Base-by-base conservation (phyloP, 1,140 invertebrate species). In the Drosophila virilis region DNA sequence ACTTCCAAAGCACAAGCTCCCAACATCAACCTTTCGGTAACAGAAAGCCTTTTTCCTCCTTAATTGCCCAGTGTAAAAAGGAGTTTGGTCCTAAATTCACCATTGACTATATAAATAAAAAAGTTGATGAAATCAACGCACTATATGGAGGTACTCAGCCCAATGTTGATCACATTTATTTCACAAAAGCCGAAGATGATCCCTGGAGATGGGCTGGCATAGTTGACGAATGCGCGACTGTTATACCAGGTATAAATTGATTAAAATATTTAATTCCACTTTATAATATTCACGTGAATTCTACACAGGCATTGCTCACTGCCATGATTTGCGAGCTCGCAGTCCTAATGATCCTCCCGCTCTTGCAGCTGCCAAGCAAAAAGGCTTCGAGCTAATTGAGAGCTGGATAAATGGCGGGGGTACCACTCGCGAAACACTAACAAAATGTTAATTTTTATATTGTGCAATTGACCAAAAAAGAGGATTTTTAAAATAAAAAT, bases 141-240 rank as follows among this genome's bases (percentile, higher is more conserved):
- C 77, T 93, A 32, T 95, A 94, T 77, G 94, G 94, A 2, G 94
- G 93, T 1, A 68, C 92, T 9, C 40, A 90, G 10, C 94, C 94
- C 0, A 90, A 93, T 13, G 92, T 94, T 6, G 93, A 92, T 61
- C 94, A 94, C 61, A 94, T 95, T 1, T 93, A 95, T 46, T 94
- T 94, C 67, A 93, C 94, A n/a, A 94, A 95, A 77, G 94, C 94
- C 13, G 81, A 92, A 54, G 82, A 94, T 12, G 95, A 95, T 85
- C 95, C 95, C 1, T 95, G 94, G 94, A 46, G 59, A 32, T 62
- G 22, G 32, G 33, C 15, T 22, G 71, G 75, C 6, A 54, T 77
- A 2, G 15, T 13, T 2, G 74, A 71, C 37, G 57, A 70, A 32
- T 52, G 66, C 9, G 72, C 72, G 0, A 62, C 51, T 1, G 32